These are phyloP conservation scores for Phalera bucephala DNA, from an alignment of 2,888 invertebrate genomes.

Conservation along the genomic window DNA sequence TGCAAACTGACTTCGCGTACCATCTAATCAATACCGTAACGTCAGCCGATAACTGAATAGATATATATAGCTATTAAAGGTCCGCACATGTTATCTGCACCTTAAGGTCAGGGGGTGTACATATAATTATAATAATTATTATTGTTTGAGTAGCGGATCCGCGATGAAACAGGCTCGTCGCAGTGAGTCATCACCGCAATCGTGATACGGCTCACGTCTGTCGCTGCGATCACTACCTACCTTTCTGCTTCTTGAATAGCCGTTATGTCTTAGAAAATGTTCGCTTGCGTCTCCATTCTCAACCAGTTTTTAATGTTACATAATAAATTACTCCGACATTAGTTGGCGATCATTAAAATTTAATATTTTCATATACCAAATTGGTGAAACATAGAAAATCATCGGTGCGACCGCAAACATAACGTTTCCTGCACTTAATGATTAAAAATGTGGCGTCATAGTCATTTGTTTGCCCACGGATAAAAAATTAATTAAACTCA, in stretches of 20 bases:
- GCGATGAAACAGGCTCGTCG: slow-evolving; percentile 29
- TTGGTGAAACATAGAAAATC: no score
- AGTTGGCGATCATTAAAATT: no score
- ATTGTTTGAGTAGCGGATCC: slow-evolving; percentile 46
- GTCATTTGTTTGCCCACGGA: slow-evolving; percentile 4
- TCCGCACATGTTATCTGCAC: slow-evolving; percentile 47
- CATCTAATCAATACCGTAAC: slow-evolving; percentile 5
- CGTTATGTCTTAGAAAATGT: slow-evolving; percentile 17
- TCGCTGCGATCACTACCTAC: slow-evolving; percentile 30
- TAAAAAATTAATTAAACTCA: slow-evolving; percentile 27
- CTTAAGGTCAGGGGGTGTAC: slow-evolving; percentile 50
- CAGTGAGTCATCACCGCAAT: slow-evolving; percentile 43
- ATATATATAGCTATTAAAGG: slow-evolving; percentile 56
- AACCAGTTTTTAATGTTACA: not conserved
- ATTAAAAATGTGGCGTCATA: slow-evolving; percentile 5
- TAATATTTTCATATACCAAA: no score
- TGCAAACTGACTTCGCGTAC: slow-evolving; percentile 4
- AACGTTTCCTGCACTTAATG: slow-evolving; percentile 1
- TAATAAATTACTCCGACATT: not conserved
- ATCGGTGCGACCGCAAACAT: not conserved
- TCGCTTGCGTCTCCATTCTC: slow-evolving; percentile 3
- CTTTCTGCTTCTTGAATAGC: slow-evolving; percentile 17
- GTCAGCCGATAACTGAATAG: slow-evolving; percentile 31
- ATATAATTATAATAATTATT: slow-evolving; percentile 50
- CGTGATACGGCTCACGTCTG: slow-evolving; percentile 59